phyloP scores from a whole-genome alignment of 1,140 invertebrate species.

The Panagrolaimus sp. region DNA sequence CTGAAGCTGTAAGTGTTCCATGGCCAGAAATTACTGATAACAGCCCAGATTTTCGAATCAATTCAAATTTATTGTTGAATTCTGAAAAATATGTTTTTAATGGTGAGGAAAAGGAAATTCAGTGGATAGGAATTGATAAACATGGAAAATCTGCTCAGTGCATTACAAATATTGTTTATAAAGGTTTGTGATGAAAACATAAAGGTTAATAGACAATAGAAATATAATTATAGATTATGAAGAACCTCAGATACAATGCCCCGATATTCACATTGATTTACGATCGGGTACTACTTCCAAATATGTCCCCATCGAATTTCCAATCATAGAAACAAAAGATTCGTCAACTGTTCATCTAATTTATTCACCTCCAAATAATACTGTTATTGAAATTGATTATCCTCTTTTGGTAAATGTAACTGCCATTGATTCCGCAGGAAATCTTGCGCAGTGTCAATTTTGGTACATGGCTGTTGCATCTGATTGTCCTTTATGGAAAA shows the following conservation, averaged over 20 bases:
- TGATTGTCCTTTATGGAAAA: constrained; percentile 27
- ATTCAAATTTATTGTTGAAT: not conserved
- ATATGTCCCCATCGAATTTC: not conserved
- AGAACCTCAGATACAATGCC: not conserved
- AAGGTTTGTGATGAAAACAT: constrained; percentile 25
- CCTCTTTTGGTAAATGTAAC: constrained; percentile 28
- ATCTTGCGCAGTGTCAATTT: constrained; percentile 27
- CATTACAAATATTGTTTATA: constrained; percentile 21
- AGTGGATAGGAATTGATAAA: constrained; percentile 20
- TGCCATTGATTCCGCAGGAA: constrained; percentile 20
- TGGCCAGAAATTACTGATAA: constrained; percentile 24
- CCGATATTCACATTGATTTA: not conserved
- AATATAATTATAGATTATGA: not conserved
- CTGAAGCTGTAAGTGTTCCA: constrained; percentile 12
- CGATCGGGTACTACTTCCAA: not conserved
- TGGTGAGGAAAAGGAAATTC: constrained; percentile 24
- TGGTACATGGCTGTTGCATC: constrained; percentile 21
- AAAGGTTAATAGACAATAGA: not conserved
- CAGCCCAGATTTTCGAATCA: constrained; percentile 8
- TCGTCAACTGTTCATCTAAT: not conserved
- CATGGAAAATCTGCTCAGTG: constrained; percentile 14
- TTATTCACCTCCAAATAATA: constrained; percentile 22
- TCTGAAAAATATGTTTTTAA: constrained; percentile 23
- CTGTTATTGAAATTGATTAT: constrained; percentile 17
- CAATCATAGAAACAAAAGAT: not conserved